A percentile compares a stretch with the other conserved stretches of the same genome.
These are phyloP conservation scores for Nycteola revayana DNA, from an alignment of 2,888 invertebrate genomes.

Conservation along the genomic window DNA sequence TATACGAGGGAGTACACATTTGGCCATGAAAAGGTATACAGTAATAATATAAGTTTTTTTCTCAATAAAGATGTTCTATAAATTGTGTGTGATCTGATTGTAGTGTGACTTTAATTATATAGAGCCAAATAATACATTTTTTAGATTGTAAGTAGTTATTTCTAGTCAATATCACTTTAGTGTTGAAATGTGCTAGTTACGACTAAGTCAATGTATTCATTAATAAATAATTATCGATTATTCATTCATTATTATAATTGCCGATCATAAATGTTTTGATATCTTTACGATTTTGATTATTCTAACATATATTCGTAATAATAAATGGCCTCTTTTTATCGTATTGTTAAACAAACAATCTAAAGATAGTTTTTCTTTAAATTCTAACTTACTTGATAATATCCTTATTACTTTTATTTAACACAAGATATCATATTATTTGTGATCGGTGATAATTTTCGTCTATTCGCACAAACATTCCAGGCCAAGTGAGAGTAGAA, in stretches of 20 bases:
- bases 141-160: conserved; percentile 40
- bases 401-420: background rate
- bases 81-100: conserved; percentile 29
- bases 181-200: conserved; percentile 41
- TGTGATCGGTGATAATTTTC: conserved; percentile 29
- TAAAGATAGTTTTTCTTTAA: too few relatives aligned
- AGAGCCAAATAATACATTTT: conserved; percentile 46
- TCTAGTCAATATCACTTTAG: conserved; percentile 56
- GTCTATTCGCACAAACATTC: conserved; percentile 42
- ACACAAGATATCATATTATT: background rate
- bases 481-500: conserved; percentile 39
- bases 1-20: conserved; percentile 24
- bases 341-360: too few relatives aligned
- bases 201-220: conserved; percentile 20
- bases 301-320: too few relatives aligned
- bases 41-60: conserved; percentile 24
- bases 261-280: conserved; percentile 12
- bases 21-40: conserved; percentile 40
- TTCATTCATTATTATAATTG: conserved; percentile 2
- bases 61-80: conserved; percentile 9
- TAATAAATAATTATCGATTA: conserved; percentile 5
- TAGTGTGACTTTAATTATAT: conserved; percentile 25
- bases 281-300: too few relatives aligned
- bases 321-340: too few relatives aligned
- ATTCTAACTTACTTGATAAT: too few relatives aligned